Evolutionary conservation across 2,888 invertebrate genomes (phyloP).

Genomic region (Epiblema foenella): DNA sequence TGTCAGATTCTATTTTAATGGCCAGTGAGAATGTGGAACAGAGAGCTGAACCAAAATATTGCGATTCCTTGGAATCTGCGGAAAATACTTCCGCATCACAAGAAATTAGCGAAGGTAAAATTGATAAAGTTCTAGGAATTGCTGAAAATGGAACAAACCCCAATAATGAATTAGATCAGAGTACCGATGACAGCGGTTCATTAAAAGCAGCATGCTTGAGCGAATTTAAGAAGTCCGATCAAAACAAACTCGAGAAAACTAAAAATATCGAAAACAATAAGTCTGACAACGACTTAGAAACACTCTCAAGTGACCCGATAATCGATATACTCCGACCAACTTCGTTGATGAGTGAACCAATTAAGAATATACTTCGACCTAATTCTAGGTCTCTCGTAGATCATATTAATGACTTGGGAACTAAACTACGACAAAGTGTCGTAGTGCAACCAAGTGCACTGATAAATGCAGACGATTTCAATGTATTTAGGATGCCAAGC

Average conservation of each 20-base stretch:
- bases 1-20: conserved; percentile 65
- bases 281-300: conserved; percentile 54
- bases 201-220: conserved; percentile 1
- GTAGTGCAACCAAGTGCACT: conserved; percentile 49
- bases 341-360: conserved; percentile 59
- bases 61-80: conserved; percentile 1
- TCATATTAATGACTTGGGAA: conserved; percentile 44
- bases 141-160: neutral
- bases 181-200: neutral
- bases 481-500: conserved; percentile 44
- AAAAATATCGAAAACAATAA: neutral
- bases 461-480: conserved; percentile 41
- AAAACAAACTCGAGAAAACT: conserved; percentile 22
- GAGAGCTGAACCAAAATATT: neutral
- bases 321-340: conserved; percentile 48
- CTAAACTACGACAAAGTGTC: conserved; percentile 47
- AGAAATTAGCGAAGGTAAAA: conserved; percentile 33
- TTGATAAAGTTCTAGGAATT: conserved; percentile 26
- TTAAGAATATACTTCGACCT: conserved; percentile 48
- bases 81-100: neutral
- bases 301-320: conserved; percentile 61
- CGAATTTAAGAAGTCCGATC: conserved; percentile 1
- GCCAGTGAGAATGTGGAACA: conserved; percentile 38
- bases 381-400: conserved; percentile 43
- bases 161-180: neutral